phyloP scores from a whole-genome alignment of 2,888 invertebrate species.

The Lasioglossum lativentre region DNA sequence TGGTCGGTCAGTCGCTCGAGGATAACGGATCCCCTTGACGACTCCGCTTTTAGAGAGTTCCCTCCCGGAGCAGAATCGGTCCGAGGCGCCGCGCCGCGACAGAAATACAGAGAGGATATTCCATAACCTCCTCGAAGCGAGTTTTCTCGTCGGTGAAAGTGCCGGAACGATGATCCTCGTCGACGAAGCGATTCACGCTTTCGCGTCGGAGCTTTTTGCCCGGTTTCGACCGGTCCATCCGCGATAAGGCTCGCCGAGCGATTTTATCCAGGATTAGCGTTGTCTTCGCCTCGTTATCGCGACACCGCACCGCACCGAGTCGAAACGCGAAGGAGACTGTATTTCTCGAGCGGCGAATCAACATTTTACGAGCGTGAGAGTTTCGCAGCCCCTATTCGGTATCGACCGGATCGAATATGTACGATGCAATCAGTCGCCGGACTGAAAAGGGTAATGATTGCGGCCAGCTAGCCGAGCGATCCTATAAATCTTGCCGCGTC shows the following conservation, averaged over 20 bases:
- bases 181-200: neutral
- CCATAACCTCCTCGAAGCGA: neutral
- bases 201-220: neutral
- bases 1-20: neutral
- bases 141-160: constrained; percentile 4
- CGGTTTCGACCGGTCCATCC: neutral
- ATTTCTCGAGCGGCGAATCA: neutral
- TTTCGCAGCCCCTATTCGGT: neutral
- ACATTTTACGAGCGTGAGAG: constrained; percentile 4
- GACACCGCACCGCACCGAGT: neutral
- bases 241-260: neutral
- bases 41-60: constrained; percentile 19
- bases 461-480: constrained; percentile 34
- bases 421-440: constrained; percentile 32
- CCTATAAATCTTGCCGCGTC: constrained; percentile 55
- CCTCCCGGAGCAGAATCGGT: neutral
- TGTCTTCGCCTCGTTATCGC: neutral
- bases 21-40: constrained; percentile 10
- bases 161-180: neutral
- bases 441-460: constrained; percentile 51
- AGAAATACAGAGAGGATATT: constrained; percentile 11
- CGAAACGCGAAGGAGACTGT: neutral
- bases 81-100: neutral
- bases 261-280: neutral
- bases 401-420: constrained; percentile 22